Base-by-base conservation (phyloP, 2,888 invertebrate genomes). In the Dione juno region DNA sequence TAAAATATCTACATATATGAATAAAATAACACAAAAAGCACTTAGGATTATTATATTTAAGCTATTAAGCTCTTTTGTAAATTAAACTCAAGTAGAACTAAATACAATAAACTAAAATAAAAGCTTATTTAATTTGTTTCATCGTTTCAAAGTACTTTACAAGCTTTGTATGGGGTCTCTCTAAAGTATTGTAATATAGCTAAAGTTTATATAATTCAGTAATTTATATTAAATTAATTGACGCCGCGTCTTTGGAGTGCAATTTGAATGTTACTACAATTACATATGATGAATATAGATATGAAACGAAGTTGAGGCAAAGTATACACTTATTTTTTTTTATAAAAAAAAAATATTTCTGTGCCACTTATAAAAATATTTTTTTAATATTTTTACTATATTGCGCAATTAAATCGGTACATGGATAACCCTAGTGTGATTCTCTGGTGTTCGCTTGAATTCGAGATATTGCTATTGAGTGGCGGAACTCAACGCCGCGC, bases 81-180 rank as follows among this genome's bases (percentile, higher is more conserved):
- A 43, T 59, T 1, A 0, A 21, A 14, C 8, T 19, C 14, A 58
- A 19, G 40, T n/a, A 11, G 11, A 59, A 41, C 41, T 59, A 59
- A 59, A 13, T 14, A 16, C 19, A 59, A 41, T 41, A 41, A 43
- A 19, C n/a, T 41, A 19, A 41, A 21, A 21, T 1, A 59, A 41
- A 41, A 13, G 58, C 19, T 41, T 41, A 41, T 59, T 41, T 19
- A 41, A 3, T 41, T 41, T 57, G 40, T 6, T 59, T 59, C 19
- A 59, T 59, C 8, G 8, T 59, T 41, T 59, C 21, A 59, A 19
- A 3, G 21, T 21, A 59, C 48, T 64, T 64, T 37, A 50, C 40
- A 41, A 10, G 13, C 21, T 52, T 48, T 14, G 21, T 10, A 53
- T 5, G 5, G 28, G 5, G 28, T 28, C 28, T 28, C 28, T 28